These are phyloP conservation scores for Siniperca obscura DNA, from an alignment of 2,797 vertebrate species.

Conservation along the genomic window DNA sequence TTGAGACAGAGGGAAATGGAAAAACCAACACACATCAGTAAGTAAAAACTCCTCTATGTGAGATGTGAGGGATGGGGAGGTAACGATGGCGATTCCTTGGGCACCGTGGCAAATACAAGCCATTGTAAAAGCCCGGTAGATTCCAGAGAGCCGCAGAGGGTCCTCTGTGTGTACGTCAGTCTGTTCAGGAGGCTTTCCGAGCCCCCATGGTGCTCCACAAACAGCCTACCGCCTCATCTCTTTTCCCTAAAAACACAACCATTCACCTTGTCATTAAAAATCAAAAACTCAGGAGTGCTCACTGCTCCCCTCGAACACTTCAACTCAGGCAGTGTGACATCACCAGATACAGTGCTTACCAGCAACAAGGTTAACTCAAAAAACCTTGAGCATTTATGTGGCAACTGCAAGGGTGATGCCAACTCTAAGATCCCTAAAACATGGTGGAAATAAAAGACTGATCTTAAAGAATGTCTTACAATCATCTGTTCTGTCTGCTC, in stretches of 20 bases:
- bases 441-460: slow-evolving; percentile 65
- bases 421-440: slow-evolving; percentile 63
- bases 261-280: slow-evolving; percentile 70
- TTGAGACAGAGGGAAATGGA: slow-evolving; percentile 42
- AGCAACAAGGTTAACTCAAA: slow-evolving; percentile 90
- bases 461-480: slow-evolving; percentile 56
- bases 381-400: slow-evolving; percentile 88
- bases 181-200: slow-evolving; percentile 59
- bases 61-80: slow-evolving; percentile 49
- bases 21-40: slow-evolving; percentile 43
- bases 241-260: slow-evolving; percentile 63
- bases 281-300: slow-evolving; percentile 62
- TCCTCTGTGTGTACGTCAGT: slow-evolving; percentile 71
- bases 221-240: slow-evolving; percentile 47
- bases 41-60: slow-evolving; percentile 61
- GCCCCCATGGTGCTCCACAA: slow-evolving; percentile 58
- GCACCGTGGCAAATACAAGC: slow-evolving; percentile 94
- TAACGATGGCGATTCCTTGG: slow-evolving; percentile 65
- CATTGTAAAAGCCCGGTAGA: slow-evolving; percentile 97
- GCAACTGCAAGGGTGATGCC: slow-evolving; percentile 62
- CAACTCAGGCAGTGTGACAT: slow-evolving; percentile 43
- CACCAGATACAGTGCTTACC: slow-evolving; percentile 36
- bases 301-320: slow-evolving; percentile 43
- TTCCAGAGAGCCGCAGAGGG: slow-evolving; percentile 86
- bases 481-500: slow-evolving; percentile 50